A percentile compares a stretch with the other conserved stretches of the same genome.
These are phyloP conservation scores for Trachelipus rathkii DNA, from an alignment of 1,140 invertebrate genomes.

Conservation along the genomic window DNA sequence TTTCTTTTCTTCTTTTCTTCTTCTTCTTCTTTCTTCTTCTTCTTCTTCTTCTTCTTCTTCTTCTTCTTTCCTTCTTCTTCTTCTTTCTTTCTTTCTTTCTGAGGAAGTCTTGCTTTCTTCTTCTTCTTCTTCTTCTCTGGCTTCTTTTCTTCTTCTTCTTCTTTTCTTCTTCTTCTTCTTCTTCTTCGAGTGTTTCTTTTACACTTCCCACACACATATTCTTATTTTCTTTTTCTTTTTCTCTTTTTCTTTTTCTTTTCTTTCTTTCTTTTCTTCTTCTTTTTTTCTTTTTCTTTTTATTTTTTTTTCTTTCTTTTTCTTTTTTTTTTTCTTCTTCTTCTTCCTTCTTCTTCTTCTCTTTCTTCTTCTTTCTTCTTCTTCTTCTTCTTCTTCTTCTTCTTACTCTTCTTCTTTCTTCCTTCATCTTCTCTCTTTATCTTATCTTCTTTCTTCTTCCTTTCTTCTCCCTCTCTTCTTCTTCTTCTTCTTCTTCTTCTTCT, in stretches of 20 bases:
- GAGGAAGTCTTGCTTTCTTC: too few relatives aligned
- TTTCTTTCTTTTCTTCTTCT: too few relatives aligned
- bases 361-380: too few relatives aligned
- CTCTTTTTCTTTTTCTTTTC: not conserved
- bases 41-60: not conserved
- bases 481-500: not conserved
- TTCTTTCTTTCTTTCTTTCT: not conserved
- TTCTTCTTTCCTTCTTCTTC: not conserved
- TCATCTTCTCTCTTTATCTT: too few relatives aligned
- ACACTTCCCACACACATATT: constrained; percentile 1
- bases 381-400: not conserved
- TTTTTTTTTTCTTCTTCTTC: too few relatives aligned
- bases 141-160: too few relatives aligned
- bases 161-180: not conserved
- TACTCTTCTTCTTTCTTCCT: too few relatives aligned
- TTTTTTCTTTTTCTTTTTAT: too few relatives aligned
- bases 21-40: not conserved
- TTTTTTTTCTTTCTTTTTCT: too few relatives aligned
- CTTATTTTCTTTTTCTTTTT: constrained; percentile 1
- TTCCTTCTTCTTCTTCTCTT: too few relatives aligned
- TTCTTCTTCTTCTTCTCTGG: too few relatives aligned
- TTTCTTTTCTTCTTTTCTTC: not conserved
- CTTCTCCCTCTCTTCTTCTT: not conserved
- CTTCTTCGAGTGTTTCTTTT: too few relatives aligned
- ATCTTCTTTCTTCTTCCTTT: not conserved